Conservation (phyloP, 2,113 vertebrate species). For the Syngnathus scovelli region DNA sequence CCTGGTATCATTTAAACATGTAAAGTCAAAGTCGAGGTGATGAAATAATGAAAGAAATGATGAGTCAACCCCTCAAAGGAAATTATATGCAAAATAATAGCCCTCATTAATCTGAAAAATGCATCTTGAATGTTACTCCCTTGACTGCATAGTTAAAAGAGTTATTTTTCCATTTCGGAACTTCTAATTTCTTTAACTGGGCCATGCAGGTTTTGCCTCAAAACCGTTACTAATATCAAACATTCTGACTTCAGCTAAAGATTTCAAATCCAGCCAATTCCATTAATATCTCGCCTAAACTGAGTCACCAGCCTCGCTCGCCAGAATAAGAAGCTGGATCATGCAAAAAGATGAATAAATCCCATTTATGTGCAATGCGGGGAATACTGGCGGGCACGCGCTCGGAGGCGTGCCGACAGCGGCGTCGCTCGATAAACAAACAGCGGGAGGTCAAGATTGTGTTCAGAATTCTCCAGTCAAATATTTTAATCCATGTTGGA, state of each 20-base stretch:
- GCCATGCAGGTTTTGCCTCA: not conserved
- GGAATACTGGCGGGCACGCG: not conserved
- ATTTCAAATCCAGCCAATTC: slow-evolving; percentile 7
- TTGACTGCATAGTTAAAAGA: not conserved
- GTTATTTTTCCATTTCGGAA: not conserved
- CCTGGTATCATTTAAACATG: no score
- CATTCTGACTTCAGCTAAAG: slow-evolving; percentile 3
- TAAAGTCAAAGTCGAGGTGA: not conserved
- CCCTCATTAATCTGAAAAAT: not conserved
- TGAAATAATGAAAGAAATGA: not conserved
- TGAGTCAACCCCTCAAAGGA: not conserved
- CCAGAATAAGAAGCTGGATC: slow-evolving; percentile 8
- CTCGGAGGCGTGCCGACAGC: not conserved
- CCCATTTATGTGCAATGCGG: slow-evolving; percentile 1
- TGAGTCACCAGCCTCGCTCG: slow-evolving; percentile 11
- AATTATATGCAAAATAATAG: not conserved
- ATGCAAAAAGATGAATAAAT: slow-evolving; percentile 15
- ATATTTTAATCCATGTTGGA: not conserved
- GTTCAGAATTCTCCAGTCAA: not conserved
- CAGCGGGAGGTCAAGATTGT: slow-evolving; percentile 11
- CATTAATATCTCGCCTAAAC: slow-evolving; percentile 1
- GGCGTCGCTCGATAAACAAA: slow-evolving; percentile 21
- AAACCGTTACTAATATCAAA: not conserved
- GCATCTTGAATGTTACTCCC: not conserved
- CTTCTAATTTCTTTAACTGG: slow-evolving; percentile 1